phyloP scores from a whole-genome alignment of 2,113 vertebrate genomes.

The Callithrix jacchus region DNA sequence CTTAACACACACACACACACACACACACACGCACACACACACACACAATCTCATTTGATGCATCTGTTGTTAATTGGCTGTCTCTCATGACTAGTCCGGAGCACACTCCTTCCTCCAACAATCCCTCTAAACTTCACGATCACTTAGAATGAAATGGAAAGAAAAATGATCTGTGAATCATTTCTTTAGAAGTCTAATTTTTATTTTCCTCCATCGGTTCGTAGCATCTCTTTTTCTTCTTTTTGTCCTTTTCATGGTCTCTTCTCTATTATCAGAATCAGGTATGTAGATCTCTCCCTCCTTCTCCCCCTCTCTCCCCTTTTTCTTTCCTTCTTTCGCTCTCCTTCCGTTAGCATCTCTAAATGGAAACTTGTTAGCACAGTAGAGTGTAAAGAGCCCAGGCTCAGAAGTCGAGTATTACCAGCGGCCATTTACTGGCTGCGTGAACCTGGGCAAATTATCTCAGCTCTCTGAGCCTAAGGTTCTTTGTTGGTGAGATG shows the following conservation, averaged over 20 bases:
- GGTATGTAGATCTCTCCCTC: background rate
- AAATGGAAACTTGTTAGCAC: constrained; percentile 3
- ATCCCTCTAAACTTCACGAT: background rate
- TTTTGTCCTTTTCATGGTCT: background rate
- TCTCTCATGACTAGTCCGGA: background rate
- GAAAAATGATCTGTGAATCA: constrained; percentile 14
- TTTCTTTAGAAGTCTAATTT: background rate
- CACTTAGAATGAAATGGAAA: constrained; percentile 12
- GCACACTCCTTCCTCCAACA: background rate
- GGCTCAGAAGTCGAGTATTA: background rate
- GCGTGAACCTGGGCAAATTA: background rate
- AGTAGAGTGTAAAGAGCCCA: background rate
- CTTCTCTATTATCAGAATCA: background rate
- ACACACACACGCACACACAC: background rate
- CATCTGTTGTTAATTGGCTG: constrained; percentile 36
- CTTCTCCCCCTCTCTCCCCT: background rate
- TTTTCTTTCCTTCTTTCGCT: fast-evolving
- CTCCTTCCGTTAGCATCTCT: background rate
- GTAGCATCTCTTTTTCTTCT: background rate
- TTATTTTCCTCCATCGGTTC: background rate
- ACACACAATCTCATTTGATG: background rate
- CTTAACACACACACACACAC: background rate
- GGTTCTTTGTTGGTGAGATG: background rate
- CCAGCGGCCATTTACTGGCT: background rate
- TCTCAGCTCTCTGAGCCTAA: background rate